These are phyloP conservation scores for Lithophane semibrunnea DNA, from an alignment of 2,888 invertebrate genomes.

Conservation along the genomic window DNA sequence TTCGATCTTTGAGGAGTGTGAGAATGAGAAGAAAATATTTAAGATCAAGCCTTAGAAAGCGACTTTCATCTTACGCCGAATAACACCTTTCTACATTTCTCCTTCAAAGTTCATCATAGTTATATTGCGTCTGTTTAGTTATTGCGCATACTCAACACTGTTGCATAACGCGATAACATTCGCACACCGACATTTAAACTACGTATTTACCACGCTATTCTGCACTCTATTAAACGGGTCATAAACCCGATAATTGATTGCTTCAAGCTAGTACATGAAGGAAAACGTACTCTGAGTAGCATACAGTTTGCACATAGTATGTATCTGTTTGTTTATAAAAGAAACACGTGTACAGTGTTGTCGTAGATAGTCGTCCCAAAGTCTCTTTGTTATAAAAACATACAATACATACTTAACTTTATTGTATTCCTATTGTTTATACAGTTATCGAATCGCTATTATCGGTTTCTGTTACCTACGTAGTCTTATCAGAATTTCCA, in stretches of 20 bases:
- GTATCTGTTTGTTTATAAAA: slow-evolving; percentile 43
- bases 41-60: not conserved
- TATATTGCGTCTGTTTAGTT: slow-evolving; percentile 13
- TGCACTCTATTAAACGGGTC: slow-evolving; percentile 39
- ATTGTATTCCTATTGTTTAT: slow-evolving; percentile 31
- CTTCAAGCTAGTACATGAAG: slow-evolving; percentile 2
- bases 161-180: slow-evolving; percentile 56
- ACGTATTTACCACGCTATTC: slow-evolving; percentile 39
- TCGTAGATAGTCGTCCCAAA: slow-evolving; percentile 40
- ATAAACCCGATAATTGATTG: slow-evolving; percentile 47
- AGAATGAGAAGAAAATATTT: not conserved
- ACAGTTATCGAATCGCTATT: slow-evolving; percentile 14
- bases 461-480: slow-evolving; percentile 8
- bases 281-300: slow-evolving; percentile 8
- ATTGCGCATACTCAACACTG: slow-evolving; percentile 26
- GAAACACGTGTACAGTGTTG: slow-evolving; percentile 50
- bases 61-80: slow-evolving; percentile 13
- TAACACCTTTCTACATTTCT: slow-evolving; percentile 34
- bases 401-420: slow-evolving; percentile 14
- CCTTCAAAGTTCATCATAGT: slow-evolving; percentile 33
- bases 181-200: slow-evolving; percentile 15
- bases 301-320: slow-evolving; percentile 22
- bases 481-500: slow-evolving; percentile 23
- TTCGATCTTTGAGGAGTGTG: not conserved
- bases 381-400: slow-evolving; percentile 52